Percentiles rank a stretch among this genome's conserved stretches.
These are phyloP conservation scores for Palythoa grandiflora DNA, from an alignment of 92 coral and sea anemone species.

Conservation along the genomic window DNA sequence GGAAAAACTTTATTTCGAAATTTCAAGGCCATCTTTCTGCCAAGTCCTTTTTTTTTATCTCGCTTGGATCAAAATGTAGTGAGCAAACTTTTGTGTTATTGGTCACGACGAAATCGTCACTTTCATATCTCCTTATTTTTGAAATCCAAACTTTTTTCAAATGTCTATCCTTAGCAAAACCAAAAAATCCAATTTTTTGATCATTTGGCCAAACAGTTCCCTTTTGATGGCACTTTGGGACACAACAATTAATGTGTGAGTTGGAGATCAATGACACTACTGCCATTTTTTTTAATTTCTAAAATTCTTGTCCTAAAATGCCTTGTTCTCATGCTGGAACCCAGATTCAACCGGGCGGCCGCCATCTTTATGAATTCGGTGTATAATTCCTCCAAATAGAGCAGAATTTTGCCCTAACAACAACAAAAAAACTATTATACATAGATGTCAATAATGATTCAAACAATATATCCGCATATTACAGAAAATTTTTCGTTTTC, in stretches of 20 bases:
- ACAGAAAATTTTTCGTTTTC: too few relatives aligned
- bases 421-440: too few relatives aligned
- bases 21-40: slow-evolving; percentile 37
- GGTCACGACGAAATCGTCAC: background rate
- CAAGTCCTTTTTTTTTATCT: slow-evolving; percentile 44
- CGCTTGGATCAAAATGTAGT: slow-evolving; percentile 25
- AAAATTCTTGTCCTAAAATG: slow-evolving; percentile 16
- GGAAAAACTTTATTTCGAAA: slow-evolving; percentile 30
- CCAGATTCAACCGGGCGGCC: background rate
- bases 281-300: background rate
- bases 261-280: background rate
- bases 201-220: background rate
- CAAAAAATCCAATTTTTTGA: slow-evolving; percentile 9
- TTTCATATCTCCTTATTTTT: slow-evolving; percentile 3
- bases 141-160: slow-evolving; percentile 10
- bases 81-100: slow-evolving; percentile 43
- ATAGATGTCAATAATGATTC: too few relatives aligned
- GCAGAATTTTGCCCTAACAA: too few relatives aligned
- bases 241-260: background rate
- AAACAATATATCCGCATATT: too few relatives aligned
- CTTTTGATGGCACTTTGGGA: background rate
- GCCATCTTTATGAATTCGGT: background rate
- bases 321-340: slow-evolving; percentile 1
- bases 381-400: background rate
- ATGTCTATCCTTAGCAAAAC: background rate